These are phyloP conservation scores for Macrocentrus cingulum DNA, from an alignment of 1,140 invertebrate genomes.

Conservation along the genomic window DNA sequence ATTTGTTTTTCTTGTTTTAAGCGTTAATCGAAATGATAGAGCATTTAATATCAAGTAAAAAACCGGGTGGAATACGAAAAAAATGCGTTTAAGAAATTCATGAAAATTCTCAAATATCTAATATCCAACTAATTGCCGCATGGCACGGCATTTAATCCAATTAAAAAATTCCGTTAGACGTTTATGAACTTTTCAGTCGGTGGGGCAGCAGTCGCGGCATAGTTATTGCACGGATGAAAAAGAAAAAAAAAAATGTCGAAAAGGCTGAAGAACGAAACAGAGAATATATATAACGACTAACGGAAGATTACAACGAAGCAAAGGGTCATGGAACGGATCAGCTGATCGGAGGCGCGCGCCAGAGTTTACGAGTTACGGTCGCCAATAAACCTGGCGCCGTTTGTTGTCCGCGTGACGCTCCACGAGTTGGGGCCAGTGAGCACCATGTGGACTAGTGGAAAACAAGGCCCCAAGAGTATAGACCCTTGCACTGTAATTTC, in stretches of 20 bases:
- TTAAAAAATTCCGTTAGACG: conserved; percentile 8
- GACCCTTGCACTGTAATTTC: no score
- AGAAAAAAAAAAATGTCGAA: neutral
- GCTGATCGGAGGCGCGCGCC: conserved; percentile 58
- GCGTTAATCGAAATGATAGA: no score
- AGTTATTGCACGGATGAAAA: conserved; percentile 4
- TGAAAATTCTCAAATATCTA: no score
- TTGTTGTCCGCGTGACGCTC: conserved; percentile 52
- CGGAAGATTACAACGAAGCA: conserved; percentile 37
- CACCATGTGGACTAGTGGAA: neutral
- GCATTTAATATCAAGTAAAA: no score
- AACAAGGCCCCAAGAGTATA: neutral
- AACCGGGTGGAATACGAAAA: no score
- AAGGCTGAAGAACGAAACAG: conserved; percentile 1
- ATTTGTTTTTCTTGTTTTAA: no score
- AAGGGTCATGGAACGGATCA: conserved; percentile 53
- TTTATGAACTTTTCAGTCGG: no score
- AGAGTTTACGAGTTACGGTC: conserved; percentile 60
- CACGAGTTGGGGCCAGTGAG: conserved; percentile 46
- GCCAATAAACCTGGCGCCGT: conserved; percentile 56
- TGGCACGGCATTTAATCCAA: no score
- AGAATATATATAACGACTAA: conserved; percentile 36
- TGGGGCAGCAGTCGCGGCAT: no score
- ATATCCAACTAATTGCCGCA: no score
- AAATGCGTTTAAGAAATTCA: no score